These are phyloP conservation scores for Epinephelus fuscoguttatus DNA, from an alignment of 2,113 vertebrate genomes.

Conservation along the genomic window DNA sequence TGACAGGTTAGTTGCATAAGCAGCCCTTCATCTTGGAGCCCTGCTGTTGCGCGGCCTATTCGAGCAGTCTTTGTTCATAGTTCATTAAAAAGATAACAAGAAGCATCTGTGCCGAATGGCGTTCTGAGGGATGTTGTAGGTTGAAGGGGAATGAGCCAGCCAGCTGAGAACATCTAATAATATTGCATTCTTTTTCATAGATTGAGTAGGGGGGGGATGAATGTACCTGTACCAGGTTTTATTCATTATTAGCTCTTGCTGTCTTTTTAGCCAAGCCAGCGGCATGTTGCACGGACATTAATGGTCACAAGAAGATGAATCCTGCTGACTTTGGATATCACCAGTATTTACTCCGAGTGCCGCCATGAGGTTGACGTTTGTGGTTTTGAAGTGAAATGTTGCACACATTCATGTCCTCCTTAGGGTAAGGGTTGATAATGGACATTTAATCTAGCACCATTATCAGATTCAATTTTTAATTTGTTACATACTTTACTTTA, in stretches of 20 bases:
- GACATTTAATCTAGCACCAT: not conserved
- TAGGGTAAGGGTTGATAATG: not conserved
- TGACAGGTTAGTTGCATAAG: constrained; percentile 63
- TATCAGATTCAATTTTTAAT: no score
- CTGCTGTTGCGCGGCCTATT: constrained; percentile 39
- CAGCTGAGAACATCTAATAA: not conserved
- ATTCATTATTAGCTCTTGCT: not conserved
- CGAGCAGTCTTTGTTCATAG: constrained; percentile 40
- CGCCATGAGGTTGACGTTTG: no score
- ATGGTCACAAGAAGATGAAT: not conserved
- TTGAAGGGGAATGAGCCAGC: constrained; percentile 16
- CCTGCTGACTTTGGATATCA: not conserved
- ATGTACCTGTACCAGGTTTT: not conserved
- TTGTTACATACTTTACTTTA: no score
- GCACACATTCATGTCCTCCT: not conserved
- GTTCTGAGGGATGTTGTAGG: constrained; percentile 37
- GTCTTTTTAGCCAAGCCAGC: not conserved
- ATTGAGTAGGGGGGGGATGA: not conserved
- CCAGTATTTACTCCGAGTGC: not conserved
- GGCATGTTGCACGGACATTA: not conserved
- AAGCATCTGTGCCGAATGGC: constrained; percentile 65
- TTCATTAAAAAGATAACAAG: constrained; percentile 70
- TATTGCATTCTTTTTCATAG: not conserved
- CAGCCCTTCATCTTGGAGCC: constrained; percentile 61
- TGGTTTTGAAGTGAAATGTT: not conserved